Base-by-base conservation (phyloP, 2,797 vertebrate genomes). In the Chloroceryle amazona region DNA sequence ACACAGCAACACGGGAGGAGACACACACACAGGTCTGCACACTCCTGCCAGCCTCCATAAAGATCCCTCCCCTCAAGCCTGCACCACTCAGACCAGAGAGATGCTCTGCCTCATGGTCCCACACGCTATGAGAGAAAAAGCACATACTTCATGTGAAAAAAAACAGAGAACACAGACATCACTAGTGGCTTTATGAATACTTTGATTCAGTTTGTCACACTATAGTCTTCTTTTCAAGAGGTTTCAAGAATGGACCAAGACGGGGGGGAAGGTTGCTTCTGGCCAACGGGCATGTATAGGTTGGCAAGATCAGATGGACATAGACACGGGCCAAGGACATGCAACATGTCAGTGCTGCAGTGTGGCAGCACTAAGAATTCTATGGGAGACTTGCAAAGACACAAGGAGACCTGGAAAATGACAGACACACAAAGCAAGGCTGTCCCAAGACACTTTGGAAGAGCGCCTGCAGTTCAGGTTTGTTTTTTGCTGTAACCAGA, bases 261-360 rank as follows among this genome's bases (percentile, higher is more conserved):
- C 37, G 11, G 37, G 37, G 37, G 37, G 16, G 3, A 2, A 11
- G 5, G 6, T 4, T 66, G 29, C 28, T 86, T 75, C 39, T 37
- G 35, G 18, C 23, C 17, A n/a, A 33, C 3, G n/a, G 29, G 20
- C 16, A 70, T 1, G 1, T 47, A n/a, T 9, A 52, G 19, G 15
- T 72, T 16, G 6, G 14, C 29, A 54, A 79, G 71, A 25, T 26
- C 26, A 71, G 70, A 25, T 13, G 28, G 41, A 37, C 19, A 20
- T 0, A 54, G 33, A 33, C 1, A 0, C 6, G 14, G 26, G 26
- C 52, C 42, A 62, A 42, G 29, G 44, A 63, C 41, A 7, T 2
- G 5, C 29, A 54, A 54, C 16, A 13, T 7, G 28, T 52, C 28
- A 57, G 35, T 1, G 10, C 49, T 66, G 44, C 47, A 39, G 51